Evolutionary conservation across 2,113 vertebrate genomes (phyloP), one percentile per base, ranked within the genome.

Genomic region (Calonectris borealis): DNA sequence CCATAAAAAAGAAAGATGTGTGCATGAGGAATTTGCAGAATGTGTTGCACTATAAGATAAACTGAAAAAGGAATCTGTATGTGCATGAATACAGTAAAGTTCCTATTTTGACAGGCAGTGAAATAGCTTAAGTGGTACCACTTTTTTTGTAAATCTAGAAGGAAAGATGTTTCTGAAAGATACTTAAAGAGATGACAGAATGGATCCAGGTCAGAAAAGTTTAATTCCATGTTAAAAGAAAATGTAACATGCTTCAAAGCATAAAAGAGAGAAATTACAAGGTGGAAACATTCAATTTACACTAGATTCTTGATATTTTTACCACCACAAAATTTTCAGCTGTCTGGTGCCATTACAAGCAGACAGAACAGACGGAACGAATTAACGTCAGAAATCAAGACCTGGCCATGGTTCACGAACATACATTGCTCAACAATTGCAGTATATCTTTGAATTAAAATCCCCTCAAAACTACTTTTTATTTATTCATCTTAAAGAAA

Each of bases 1-100:
- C 95, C 96, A 97, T 97, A 97, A 97, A 97, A 96, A 97, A 94
- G 91, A 96, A 97, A 96, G 95, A 95, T 91, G 90, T 64, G 46
- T 69, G 8, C 57, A 93, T 83, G 31, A 91, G 83, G 96, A 97
- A 97, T 96, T 40, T 89, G 58, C 52, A 97, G 96, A 96, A 97
- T 90, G 91, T 57, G 6, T 91, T 93, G 64, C 61, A 40, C 48
- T 95, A 25, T 27, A 85, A 96, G 96, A 97, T 96, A 97, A 96
- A 96, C 89, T 94, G 82, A 85, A 95, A 94, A 96, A 95, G 94
- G 95, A 97, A 97, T 89, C 88, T 27, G 34, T 54, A 69, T 93
- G 62, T 61, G 18, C 55, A 92, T 68, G 62, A 90, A 94, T 54
- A 85, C 69, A 87, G 79, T 81, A 58, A 90, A 89, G 68, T 73